These are phyloP conservation scores for Chelonus insularis DNA, from an alignment of 1,140 invertebrate genomes.

Conservation along the genomic window DNA sequence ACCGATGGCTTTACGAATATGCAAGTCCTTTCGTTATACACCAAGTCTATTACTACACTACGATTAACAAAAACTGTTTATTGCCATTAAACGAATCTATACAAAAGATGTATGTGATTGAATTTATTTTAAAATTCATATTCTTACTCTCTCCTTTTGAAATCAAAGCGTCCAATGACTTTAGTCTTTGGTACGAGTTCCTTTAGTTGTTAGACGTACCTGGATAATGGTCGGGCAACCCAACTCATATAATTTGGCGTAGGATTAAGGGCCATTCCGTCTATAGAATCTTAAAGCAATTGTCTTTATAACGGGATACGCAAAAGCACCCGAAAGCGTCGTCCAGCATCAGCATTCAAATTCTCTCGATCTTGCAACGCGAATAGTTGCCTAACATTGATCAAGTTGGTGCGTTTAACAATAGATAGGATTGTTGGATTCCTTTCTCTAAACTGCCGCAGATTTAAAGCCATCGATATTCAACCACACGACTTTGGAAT, in stretches of 20 bases:
- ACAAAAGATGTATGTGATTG: slow-evolving; percentile 5
- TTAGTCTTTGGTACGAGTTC: not conserved
- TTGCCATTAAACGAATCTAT: slow-evolving; percentile 47
- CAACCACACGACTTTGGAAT: not conserved
- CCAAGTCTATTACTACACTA: slow-evolving; percentile 39
- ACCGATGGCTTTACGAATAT: slow-evolving; percentile 51
- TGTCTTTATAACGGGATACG: slow-evolving; percentile 17
- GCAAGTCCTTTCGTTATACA: slow-evolving; percentile 39
- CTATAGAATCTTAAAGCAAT: slow-evolving; percentile 41
- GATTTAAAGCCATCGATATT: slow-evolving; percentile 36
- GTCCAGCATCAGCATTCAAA: slow-evolving; percentile 26
- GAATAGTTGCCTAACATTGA: slow-evolving; percentile 31
- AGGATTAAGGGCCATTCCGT: slow-evolving; percentile 39
- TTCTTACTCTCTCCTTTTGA: not conserved
- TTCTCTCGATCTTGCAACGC: not conserved
- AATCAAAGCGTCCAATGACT: not conserved
- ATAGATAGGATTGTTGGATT: slow-evolving; percentile 36
- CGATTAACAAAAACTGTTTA: slow-evolving; percentile 59
- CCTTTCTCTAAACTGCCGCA: slow-evolving; percentile 40
- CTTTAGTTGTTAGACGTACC: no score
- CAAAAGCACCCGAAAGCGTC: not conserved
- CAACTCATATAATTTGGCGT: slow-evolving; percentile 29
- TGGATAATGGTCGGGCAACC: not conserved
- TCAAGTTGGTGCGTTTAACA: slow-evolving; percentile 23
- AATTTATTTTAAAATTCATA: not conserved